Evolutionary conservation across 1,140 invertebrate species (phyloP).

Genomic region (Rhagoletis zephyria): DNA sequence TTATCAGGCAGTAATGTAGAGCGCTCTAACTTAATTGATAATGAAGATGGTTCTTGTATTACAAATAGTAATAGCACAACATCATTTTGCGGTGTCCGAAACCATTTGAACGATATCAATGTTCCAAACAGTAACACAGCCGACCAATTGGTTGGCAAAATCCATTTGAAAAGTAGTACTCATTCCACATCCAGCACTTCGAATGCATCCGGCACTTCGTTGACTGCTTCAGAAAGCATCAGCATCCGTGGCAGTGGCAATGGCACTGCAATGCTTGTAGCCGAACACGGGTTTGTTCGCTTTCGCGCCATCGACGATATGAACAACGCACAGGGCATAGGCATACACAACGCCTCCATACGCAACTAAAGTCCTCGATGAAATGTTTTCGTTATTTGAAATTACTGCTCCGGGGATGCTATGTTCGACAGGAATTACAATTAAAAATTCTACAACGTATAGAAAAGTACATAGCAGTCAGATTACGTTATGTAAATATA

Average conservation of each 20-base stretch:
- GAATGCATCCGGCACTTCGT: not conserved
- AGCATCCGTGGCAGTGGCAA: not conserved
- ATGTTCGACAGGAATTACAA: too few relatives aligned
- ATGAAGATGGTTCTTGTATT: constrained; percentile 27
- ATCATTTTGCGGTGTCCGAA: not conserved
- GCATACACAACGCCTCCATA: constrained; percentile 57
- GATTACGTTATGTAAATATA: not conserved
- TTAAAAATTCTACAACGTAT: too few relatives aligned
- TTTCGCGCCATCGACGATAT: constrained; percentile 81
- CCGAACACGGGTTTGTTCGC: constrained; percentile 87
- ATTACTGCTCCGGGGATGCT: not conserved
- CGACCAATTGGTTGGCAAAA: not conserved
- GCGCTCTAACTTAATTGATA: constrained; percentile 28
- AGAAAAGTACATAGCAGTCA: too few relatives aligned
- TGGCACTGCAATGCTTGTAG: constrained; percentile 80
- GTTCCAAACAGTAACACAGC: not conserved
- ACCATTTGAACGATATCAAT: not conserved
- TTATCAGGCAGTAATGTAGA: constrained; percentile 61
- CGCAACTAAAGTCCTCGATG: constrained; percentile 53
- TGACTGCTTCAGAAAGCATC: not conserved
- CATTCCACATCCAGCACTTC: constrained; percentile 15
- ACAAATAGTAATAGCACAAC: not conserved
- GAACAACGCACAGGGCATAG: constrained; percentile 57
- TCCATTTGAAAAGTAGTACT: not conserved
- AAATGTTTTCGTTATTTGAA: not conserved